These are phyloP conservation scores for Scolopax mira DNA, from an alignment of 2,113 vertebrate species.

Conservation along the genomic window DNA sequence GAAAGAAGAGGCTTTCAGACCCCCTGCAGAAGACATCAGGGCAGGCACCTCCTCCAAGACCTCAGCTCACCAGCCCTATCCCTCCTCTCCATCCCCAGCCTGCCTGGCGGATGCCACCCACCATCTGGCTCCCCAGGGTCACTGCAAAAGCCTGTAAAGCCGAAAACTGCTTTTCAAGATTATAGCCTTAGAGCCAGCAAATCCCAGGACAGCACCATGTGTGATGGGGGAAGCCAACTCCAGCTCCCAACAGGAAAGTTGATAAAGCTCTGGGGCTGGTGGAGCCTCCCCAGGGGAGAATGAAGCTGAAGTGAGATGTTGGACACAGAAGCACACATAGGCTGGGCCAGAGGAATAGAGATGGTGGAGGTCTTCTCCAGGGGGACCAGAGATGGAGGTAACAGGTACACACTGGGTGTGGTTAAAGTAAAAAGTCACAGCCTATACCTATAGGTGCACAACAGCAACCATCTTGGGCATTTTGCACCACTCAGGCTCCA, in stretches of 20 bases:
- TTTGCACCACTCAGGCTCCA: neutral
- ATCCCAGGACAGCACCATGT: neutral
- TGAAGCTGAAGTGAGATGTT: neutral
- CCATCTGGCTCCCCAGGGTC: neutral
- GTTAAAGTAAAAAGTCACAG: neutral
- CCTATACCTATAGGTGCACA: neutral
- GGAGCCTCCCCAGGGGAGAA: neutral
- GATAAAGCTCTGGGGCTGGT: neutral
- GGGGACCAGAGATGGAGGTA: neutral
- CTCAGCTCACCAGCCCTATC: neutral
- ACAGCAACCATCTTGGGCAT: neutral
- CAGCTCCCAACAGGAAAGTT: neutral
- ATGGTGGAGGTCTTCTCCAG: too few relatives aligned
- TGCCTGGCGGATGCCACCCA: neutral
- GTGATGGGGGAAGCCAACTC: neutral
- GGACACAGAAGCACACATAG: neutral
- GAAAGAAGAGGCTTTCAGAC: neutral
- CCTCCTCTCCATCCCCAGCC: neutral
- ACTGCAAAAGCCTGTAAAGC: slow-evolving; percentile 5
- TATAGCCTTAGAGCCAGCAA: slow-evolving; percentile 1
- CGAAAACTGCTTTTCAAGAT: slow-evolving; percentile 39
- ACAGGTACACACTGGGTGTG: neutral
- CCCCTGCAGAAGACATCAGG: neutral
- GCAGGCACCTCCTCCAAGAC: neutral
- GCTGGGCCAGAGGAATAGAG: neutral